Base-by-base conservation (phyloP, 2,888 invertebrate genomes). In the Tiphia femorata region DNA sequence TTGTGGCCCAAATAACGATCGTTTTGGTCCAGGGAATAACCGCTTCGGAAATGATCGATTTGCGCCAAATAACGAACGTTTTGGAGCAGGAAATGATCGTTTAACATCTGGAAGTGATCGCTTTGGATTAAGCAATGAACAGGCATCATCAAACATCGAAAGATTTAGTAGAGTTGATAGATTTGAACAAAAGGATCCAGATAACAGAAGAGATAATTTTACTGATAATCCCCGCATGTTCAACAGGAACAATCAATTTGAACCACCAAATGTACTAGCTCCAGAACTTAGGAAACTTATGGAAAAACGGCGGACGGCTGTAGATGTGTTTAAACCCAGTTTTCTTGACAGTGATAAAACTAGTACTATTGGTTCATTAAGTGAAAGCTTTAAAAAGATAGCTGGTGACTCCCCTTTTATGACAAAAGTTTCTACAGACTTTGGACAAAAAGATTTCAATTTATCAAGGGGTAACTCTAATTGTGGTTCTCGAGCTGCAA, bases 261-360 rank as follows among this genome's bases (percentile, higher is more conserved):
- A 70, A 41, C 49, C 67, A 7, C 3, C 66, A 2, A 69, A 72
- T 27, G 70, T 72, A 21, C 64, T 82, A 47, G 48, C 81, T 4
- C 80, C 82, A 21, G 83, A 82, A 51, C 50, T 82, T n/a, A 77
- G 77, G 33, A 81, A 80, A 41, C 73, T 82, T 0, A 82, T 83
- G 82, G 81, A 80, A 33, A 82, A 82, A 56, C 77, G 83, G 16
- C 76, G 70, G 58, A 71, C 79, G 8, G 79, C 79, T 1, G 64
- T 73, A 50, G 75, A 82, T 51, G 78, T 76, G 8, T 83, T 83
- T 17, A 82, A 77, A 54, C 83, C 82, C 12, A 77, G 79, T 37
- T 78, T 75, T 19, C 64, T 80, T 0, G 72, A 70, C 40, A 59
- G 72, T 2, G 78, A 78, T 2, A 73, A 72, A 46, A 68, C 53